Conservation (phyloP, 2,888 invertebrate genomes). For the Drosophila limbata region DNA sequence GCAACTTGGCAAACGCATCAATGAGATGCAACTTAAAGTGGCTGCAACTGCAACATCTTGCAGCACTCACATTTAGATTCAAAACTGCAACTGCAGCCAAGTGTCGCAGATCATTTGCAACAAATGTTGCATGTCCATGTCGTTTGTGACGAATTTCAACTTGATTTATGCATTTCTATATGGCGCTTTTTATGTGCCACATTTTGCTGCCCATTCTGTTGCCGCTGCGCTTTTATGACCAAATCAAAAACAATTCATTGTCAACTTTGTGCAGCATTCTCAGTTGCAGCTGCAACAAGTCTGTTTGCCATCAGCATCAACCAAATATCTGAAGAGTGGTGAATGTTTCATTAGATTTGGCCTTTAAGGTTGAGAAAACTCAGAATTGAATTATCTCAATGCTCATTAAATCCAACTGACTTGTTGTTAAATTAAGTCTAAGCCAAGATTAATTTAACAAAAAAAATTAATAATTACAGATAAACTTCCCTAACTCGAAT, state of each 20-base stretch:
- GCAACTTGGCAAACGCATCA: constrained; percentile 34
- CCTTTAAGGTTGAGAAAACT: no score
- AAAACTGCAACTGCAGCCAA: constrained; percentile 33
- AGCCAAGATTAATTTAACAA: no score
- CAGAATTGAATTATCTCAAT: no score
- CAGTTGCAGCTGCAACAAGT: constrained; percentile 15
- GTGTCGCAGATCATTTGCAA: constrained; percentile 65
- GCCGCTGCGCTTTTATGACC: constrained; percentile 52
- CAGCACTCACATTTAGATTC: not conserved
- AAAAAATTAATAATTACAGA: no score
- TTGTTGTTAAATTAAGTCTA: no score
- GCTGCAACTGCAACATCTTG: constrained; percentile 4
- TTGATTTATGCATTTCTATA: constrained; percentile 69
- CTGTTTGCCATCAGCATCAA: constrained; percentile 18
- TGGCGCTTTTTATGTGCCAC: constrained; percentile 30
- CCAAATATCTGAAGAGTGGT: not conserved
- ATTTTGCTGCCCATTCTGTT: constrained; percentile 6
- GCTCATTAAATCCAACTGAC: no score
- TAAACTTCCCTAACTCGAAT: no score
- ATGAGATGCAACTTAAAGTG: not conserved
- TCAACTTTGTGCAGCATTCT: constrained; percentile 14
- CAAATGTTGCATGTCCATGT: constrained; percentile 73
- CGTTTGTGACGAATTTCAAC: constrained; percentile 67
- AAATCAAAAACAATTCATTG: constrained; percentile 48
- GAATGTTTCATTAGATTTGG: not conserved